Evolutionary conservation across 2,113 vertebrate species (phyloP).

Genomic region (Gasterosteus nipponicus): DNA sequence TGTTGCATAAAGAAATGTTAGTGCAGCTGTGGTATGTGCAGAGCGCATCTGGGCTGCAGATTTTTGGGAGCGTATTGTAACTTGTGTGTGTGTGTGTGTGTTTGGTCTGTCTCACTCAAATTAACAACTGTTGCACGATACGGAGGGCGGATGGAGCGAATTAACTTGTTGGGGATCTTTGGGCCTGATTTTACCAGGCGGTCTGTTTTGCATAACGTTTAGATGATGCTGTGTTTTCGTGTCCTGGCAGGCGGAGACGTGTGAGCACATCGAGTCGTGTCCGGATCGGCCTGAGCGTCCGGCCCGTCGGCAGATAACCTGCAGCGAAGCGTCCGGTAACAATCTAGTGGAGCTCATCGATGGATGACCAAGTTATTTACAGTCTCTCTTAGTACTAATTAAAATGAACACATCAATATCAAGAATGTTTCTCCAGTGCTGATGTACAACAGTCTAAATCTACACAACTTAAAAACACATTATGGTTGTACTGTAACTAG

Average conservation of each 20-base stretch:
- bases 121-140: slow-evolving; percentile 69
- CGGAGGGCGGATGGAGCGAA: slow-evolving; percentile 56
- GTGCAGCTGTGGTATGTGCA: slow-evolving; percentile 68
- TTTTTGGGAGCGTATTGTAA: slow-evolving; percentile 46
- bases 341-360: neutral
- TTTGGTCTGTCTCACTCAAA: slow-evolving; percentile 69
- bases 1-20: slow-evolving; percentile 68
- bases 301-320: neutral
- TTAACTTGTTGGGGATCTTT: slow-evolving; percentile 60
- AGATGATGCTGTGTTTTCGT: neutral
- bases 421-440: neutral
- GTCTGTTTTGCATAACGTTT: slow-evolving; percentile 28
- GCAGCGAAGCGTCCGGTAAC: neutral
- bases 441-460: neutral
- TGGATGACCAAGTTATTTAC: neutral
- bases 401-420: neutral
- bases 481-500: neutral
- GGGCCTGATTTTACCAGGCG: slow-evolving; percentile 38
- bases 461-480: neutral
- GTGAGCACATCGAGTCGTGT: neutral
- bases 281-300: neutral
- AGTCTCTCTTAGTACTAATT: neutral
- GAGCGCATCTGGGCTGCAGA: slow-evolving; percentile 73
- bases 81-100: slow-evolving; percentile 60
- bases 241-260: slow-evolving; percentile 4